phyloP scores from a whole-genome alignment of 2,113 vertebrate genomes.

The Agelaius phoeniceus region DNA sequence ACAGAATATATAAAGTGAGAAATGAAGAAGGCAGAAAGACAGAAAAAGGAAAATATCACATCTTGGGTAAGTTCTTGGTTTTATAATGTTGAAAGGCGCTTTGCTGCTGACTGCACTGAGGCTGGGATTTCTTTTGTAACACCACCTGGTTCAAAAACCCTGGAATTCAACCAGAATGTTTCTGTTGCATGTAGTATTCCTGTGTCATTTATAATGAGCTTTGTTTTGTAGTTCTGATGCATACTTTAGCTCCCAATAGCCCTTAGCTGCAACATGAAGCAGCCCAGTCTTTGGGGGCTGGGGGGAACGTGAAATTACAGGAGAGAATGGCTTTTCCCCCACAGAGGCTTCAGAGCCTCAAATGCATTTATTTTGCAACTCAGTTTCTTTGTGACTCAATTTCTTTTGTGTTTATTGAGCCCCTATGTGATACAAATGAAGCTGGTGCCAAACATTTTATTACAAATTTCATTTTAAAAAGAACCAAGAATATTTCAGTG shows the following conservation, averaged over 20 bases:
- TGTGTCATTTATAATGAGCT: not conserved
- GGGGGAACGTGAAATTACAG: not conserved
- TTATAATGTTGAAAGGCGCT: not conserved
- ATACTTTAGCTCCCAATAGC: not conserved
- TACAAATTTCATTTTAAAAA: not conserved
- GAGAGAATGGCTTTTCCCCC: not conserved
- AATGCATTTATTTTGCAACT: not conserved
- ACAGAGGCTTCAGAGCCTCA: not conserved
- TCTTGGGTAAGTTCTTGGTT: not conserved
- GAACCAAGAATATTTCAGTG: not conserved
- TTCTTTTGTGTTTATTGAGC: not conserved
- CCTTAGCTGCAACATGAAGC: not conserved
- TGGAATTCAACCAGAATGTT: not conserved
- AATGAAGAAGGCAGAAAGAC: not conserved
- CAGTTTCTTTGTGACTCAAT: not conserved
- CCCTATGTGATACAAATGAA: not conserved
- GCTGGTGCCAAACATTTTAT: not conserved
- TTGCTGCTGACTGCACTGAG: not conserved
- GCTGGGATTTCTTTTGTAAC: not conserved
- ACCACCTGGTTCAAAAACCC: not conserved
- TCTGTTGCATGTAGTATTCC: not conserved
- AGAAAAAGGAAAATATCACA: not conserved
- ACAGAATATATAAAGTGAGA: constrained; percentile 41
- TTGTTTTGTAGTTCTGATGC: not conserved
- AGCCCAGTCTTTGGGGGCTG: not conserved